Evolutionary conservation across 2,113 vertebrate genomes (phyloP).

Genomic region (Amblyornis subalaris): DNA sequence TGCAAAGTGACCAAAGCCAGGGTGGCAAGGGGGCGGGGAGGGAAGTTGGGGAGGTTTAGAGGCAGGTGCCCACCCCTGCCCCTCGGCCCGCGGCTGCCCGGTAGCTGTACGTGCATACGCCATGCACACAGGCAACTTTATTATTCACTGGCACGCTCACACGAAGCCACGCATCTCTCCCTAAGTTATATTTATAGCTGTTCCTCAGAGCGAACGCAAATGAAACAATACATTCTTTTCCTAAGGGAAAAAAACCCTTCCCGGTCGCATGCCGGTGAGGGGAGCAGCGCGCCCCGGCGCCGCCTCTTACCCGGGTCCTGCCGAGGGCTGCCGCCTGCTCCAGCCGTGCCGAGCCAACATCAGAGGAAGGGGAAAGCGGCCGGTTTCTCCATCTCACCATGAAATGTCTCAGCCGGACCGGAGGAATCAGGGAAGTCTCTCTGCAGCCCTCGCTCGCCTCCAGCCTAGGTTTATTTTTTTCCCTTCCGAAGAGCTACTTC

Average conservation of each 20-base stretch:
- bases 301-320: constrained; percentile 59
- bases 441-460: not conserved
- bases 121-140: constrained; percentile 33
- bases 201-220: constrained; percentile 9
- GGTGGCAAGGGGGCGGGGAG: not conserved
- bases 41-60: not conserved
- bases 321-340: constrained; percentile 46
- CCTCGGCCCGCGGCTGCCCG: not conserved
- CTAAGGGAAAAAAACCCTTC: not conserved
- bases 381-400: constrained; percentile 30
- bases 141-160: constrained; percentile 22
- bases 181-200: constrained; percentile 49
- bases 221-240: constrained; percentile 31
- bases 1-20: not conserved
- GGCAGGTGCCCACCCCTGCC: not conserved
- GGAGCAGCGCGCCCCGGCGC: not conserved
- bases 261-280: not conserved
- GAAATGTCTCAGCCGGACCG: not conserved
- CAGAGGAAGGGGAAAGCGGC: constrained; percentile 16
- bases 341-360: constrained; percentile 29
- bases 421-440: not conserved
- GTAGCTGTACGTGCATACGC: not conserved
- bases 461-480: not conserved
- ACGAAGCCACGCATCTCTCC: constrained; percentile 27
- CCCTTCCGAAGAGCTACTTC: not conserved